Evolutionary conservation across 2,113 vertebrate genomes (phyloP).

Genomic region (Aphyosemion australe): DNA sequence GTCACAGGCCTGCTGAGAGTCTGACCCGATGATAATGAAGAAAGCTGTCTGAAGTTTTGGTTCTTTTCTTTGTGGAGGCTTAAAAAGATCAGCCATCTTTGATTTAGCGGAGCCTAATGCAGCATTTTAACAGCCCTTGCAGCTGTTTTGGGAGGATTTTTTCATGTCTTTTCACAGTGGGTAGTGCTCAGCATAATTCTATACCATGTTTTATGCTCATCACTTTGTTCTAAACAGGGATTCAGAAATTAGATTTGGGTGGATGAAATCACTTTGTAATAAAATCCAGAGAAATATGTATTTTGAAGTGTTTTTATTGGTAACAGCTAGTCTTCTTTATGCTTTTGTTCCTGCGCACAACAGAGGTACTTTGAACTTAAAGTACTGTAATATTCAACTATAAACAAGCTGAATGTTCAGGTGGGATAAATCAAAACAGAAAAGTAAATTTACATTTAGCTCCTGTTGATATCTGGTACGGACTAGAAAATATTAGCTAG

Average conservation of each 20-base stretch:
- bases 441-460: too few relatives aligned
- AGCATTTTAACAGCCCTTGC: constrained; percentile 12
- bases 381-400: constrained; percentile 20
- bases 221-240: constrained; percentile 12
- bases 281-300: constrained; percentile 12
- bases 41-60: constrained; percentile 22
- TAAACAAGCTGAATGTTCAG: not conserved
- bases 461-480: too few relatives aligned
- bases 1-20: constrained; percentile 22
- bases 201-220: constrained; percentile 8
- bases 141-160: not conserved
- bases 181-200: constrained; percentile 2
- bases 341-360: constrained; percentile 46
- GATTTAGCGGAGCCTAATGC: constrained; percentile 25
- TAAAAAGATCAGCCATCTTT: constrained; percentile 36
- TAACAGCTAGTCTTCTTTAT: constrained; percentile 10
- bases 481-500: constrained; percentile 31
- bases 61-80: constrained; percentile 13
- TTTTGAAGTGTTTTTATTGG: not conserved
- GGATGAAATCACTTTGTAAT: constrained; percentile 5
- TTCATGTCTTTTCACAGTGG: constrained; percentile 2
- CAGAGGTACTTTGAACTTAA: constrained; percentile 45
- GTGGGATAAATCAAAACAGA: too few relatives aligned
- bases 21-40: constrained; percentile 33
- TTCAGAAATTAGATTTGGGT: constrained; percentile 2